phyloP scores from a whole-genome alignment of 2,113 vertebrate species.

The Salvator merianae region DNA sequence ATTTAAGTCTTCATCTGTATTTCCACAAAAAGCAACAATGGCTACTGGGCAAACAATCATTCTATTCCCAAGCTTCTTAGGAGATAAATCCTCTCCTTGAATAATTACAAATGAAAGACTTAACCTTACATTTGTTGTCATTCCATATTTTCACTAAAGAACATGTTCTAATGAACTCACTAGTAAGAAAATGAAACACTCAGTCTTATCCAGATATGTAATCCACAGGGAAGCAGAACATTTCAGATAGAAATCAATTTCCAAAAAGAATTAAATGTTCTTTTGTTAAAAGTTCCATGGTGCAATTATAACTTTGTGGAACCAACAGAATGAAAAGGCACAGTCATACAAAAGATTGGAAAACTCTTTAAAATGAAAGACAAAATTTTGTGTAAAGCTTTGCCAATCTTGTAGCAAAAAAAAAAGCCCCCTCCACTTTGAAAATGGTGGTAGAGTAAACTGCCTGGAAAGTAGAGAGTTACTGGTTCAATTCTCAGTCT shows the following conservation, averaged over 20 bases:
- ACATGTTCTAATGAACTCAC: conserved; percentile 43
- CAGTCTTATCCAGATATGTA: conserved; percentile 15
- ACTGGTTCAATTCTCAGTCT: too few species aligned
- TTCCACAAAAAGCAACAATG: conserved; percentile 38
- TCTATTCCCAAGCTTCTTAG: conserved; percentile 44
- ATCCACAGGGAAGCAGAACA: conserved; percentile 33
- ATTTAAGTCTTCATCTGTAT: conserved; percentile 41
- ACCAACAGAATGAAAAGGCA: conserved; percentile 37
- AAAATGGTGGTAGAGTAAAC: too few species aligned
- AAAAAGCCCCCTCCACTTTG: not conserved
- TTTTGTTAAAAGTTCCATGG: conserved; percentile 45
- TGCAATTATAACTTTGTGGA: conserved; percentile 21
- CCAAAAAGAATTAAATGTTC: conserved; percentile 34
- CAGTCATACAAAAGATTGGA: conserved; percentile 16
- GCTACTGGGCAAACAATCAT: conserved; percentile 18
- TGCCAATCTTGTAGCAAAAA: not conserved
- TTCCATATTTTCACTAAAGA: conserved; percentile 48
- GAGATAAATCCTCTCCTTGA: conserved; percentile 47
- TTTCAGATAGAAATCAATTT: conserved; percentile 17
- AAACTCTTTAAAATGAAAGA: not conserved
- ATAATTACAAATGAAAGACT: conserved; percentile 50
- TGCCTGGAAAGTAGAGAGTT: too few species aligned
- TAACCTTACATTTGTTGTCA: conserved; percentile 49
- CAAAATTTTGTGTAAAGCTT: conserved; percentile 29
- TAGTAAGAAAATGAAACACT: conserved; percentile 16